Base-by-base conservation (phyloP, 2,888 invertebrate genomes). In the Melikaiella ostensackeni region DNA sequence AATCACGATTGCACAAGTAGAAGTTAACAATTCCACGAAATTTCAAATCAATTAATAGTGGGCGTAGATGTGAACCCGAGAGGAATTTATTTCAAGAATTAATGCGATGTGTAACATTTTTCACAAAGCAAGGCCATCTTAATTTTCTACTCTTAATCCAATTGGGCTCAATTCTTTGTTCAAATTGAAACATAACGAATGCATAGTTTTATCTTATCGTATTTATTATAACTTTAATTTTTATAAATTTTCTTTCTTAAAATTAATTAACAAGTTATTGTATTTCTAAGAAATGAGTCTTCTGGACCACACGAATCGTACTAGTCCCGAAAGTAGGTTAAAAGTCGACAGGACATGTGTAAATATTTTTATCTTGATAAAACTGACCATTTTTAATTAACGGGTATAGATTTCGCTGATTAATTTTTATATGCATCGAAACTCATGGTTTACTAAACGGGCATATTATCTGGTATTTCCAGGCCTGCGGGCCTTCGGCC, bases 81-180 rank as follows among this genome's bases (percentile, higher is more conserved):
- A 70, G 50, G 70, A 70, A 70, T 70, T 70, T 50, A n/a, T 70
- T 50, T 5, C 70, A 30, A 50, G 27, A 24, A 46, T 70, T 19
- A 30, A 70, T n/a, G 30, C 46, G 21, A 46, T 70, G 5, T n/a
- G 3, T 50, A 30, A 30, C n/a, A 70, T 70, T 70, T 70, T 50
- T 30, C 4, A 19, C 8, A 19, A 70, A 33, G 27, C 11, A 70
- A 50, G 50, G 30, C 30, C n/a, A 46, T n/a, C 30, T 24, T 24
- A 50, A 70, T 30, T 70, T 30, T 70, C 50, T n/a, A 30, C 46
- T 46, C 19, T 46, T 64, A 42, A 66, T 4, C 19, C 46, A 19
- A 66, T 27, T 66, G 9, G 8, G 19, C 19, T 24, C n/a, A 57
- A 57, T 57, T 57, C 24, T 21, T 21, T 21, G 21, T 57, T 24